Base-by-base conservation (phyloP, 2,113 vertebrate genomes). In the Brachypteracias leptosomus region DNA sequence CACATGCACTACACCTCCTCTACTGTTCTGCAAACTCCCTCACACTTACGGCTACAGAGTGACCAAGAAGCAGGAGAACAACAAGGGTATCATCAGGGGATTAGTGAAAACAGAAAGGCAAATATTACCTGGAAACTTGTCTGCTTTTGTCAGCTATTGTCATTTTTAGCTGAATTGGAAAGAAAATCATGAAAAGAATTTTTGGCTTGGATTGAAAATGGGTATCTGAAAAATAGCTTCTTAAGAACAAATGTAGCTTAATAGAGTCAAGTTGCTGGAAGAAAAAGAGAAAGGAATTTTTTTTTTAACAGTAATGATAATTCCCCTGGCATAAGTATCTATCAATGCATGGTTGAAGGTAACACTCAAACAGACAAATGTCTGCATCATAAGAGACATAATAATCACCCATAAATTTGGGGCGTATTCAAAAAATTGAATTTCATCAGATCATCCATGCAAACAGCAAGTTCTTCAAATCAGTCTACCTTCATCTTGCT, bases 231-330 rank as follows among this genome's bases (percentile, higher is more conserved):
- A 94, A 95, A 82, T 4, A 76, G 42, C 38, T 94, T 75, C 73
- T 78, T 83, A 91, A 89, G 81, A 94, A 68, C 24, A 95, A 95
- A 83, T 74, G 86, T 26, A 80, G 20, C 49, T 92, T 88, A 91
- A 88, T 40, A 47, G 46, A 87, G 42, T 89, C 66, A 88, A 87
- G 71, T 20, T 33, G 29, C 19, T 14, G 4, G 66, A 92, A 88
- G 73, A 78, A 81, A 81, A 94, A 67, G 15, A 58, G 25, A 78
- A 74, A 83, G 57, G 36, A 91, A 89, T 93, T 79, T 31, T 92
- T 91, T 96, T 68, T 81, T 15, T 40, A 68, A 70, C 33, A 54
- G 29, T 88, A 90, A 79, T 85, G 57, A 70, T 85, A 88, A 91
- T 92, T 91, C 76, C 46, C 71, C 54, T 83, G 47, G 46, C 40